Conservation (phyloP, 2,888 invertebrate genomes). For the Lycia hirtaria region DNA sequence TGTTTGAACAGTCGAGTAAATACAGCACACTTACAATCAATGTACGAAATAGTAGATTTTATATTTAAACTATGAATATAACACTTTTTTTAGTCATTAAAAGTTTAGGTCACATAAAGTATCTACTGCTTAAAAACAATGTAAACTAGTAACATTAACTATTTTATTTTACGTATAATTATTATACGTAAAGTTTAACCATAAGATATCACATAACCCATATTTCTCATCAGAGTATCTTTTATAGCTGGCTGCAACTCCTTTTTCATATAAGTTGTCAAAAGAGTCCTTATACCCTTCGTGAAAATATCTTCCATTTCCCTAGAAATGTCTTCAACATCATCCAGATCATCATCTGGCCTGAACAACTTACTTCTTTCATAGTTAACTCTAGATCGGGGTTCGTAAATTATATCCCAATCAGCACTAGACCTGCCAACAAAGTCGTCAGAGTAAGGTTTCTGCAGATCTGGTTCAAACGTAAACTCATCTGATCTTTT, state of each 20-base stretch:
- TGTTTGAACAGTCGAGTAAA: too few species aligned
- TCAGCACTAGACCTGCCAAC: conserved; percentile 62
- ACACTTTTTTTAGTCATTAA: not conserved
- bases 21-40: too few species aligned
- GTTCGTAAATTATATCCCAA: conserved; percentile 71
- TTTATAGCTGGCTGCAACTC: conserved; percentile 94
- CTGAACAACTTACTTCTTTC: conserved; percentile 80
- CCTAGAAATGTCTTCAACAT: conserved; percentile 88
- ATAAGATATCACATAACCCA: conserved; percentile 95
- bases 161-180: not conserved
- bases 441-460: conserved; percentile 50
- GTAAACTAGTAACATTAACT: not conserved
- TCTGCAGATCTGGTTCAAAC: conserved; percentile 67
- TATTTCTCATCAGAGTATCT: conserved; percentile 93
- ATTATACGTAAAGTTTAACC: conserved; percentile 76
- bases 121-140: not conserved
- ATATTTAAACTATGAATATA: not conserved
- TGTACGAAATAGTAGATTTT: not conserved
- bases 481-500: conserved; percentile 74
- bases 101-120: not conserved
- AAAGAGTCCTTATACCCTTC: conserved; percentile 91
- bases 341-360: conserved; percentile 84
- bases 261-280: conserved; percentile 93
- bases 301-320: conserved; percentile 95
- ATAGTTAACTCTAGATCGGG: conserved; percentile 68